phyloP scores from a whole-genome alignment of 2,113 vertebrate species.

The Semnopithecus entellus region DNA sequence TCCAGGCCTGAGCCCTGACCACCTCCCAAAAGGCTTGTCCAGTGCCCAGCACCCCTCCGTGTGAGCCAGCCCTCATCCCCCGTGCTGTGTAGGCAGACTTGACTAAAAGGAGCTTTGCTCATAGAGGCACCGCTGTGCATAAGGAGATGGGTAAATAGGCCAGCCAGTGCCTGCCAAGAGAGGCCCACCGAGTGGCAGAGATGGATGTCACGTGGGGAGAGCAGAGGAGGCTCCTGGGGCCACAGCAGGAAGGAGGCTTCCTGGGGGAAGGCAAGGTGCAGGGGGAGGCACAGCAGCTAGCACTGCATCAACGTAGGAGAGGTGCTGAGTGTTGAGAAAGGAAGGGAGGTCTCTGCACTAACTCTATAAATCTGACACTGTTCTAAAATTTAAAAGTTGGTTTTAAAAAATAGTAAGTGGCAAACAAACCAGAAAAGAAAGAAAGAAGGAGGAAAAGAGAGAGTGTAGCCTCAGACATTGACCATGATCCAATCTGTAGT shows the following conservation, averaged over 20 bases:
- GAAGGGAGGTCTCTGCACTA: background rate
- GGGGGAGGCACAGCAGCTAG: background rate
- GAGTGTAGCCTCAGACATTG: background rate
- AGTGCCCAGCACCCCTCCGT: background rate
- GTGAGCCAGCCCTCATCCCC: background rate
- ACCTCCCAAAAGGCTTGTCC: background rate
- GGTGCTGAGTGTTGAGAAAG: background rate
- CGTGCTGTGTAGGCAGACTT: background rate
- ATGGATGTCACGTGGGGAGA: background rate
- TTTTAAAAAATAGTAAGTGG: background rate
- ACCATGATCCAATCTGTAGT: background rate
- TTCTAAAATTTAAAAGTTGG: background rate
- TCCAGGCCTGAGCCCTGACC: background rate
- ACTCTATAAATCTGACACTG: background rate
- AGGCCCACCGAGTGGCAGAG: conserved; percentile 1
- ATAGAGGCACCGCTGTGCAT: background rate
- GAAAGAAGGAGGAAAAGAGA: background rate
- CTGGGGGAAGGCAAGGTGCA: background rate
- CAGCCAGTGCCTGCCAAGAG: background rate
- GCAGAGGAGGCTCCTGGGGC: background rate
- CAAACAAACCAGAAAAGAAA: background rate
- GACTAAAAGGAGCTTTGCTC: background rate
- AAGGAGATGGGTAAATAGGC: background rate
- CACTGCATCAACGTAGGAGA: background rate
- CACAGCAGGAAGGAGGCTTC: background rate